Evolutionary conservation across 2,113 vertebrate genomes (phyloP), one percentile per base, ranked within the genome.

Genomic region (Cynopterus brachyotis): DNA sequence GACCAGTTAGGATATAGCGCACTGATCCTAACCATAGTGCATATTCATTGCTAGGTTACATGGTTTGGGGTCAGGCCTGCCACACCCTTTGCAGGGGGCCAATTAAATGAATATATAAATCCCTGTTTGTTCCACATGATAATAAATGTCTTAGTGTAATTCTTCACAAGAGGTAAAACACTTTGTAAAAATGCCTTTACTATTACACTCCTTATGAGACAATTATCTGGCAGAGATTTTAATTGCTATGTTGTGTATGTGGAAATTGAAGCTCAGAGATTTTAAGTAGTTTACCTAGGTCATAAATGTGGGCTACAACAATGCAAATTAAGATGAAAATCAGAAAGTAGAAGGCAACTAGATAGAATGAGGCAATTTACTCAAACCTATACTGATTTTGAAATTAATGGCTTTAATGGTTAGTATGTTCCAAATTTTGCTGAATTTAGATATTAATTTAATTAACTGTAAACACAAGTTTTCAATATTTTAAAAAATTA

Each of bases 121-220:
- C 70, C 45, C 7, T 94, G 42, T 5, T 87, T 97, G 93, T 73
- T 91, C 53, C 45, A 53, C 66, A 40, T 40, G 82, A 96, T 20
- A 83, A 78, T 96, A 95, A 97, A 96, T 0, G 9, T 89, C 67
- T 20, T 79, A 93, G 55, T 82, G 24, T 75, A 96, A 95, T 94
- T 89, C 76, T 59, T 94, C 50, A 67, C 53, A 85, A 97, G 67
- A 96, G 60, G 78, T 89, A 97, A 96, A 96, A 89, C 89, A 91
- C 60, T 95, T 89, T 89, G 88, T 91, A 93, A 96, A 97, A 87
- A 96, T 94, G 50, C 89, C 93, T 97, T 95, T 92, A 59, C 10
- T 78, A 28, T 95, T 96, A 96, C n/a, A 82, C 81, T 91, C 50
- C n/a, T 57, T 59, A 59, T 96, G 96, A 97, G 78, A 96, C 72